Base-by-base conservation (phyloP, 2,113 vertebrate genomes). In the Saccopteryx leptura region DNA sequence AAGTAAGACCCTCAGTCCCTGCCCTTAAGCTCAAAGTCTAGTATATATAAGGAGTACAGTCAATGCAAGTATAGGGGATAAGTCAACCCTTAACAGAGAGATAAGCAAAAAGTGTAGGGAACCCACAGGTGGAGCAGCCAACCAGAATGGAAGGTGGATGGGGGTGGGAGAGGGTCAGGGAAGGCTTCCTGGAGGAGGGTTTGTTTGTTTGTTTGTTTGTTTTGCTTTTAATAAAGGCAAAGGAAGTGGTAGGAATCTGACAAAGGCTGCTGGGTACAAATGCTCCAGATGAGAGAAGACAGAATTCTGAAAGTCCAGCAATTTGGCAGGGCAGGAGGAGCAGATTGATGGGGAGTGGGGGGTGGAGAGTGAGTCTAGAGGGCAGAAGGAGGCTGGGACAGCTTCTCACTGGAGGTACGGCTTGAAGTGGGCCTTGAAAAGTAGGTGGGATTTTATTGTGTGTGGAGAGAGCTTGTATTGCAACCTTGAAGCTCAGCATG, bases 181-280 rank as follows among this genome's bases (percentile, higher is more conserved):
- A 93, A 89, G 56, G 7, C 91, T 94, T 96, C 78, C 60, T 60
- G 58, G 69, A 63, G 71, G 58, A 84, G 39, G 63, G n/a, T 80
- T 89, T 94, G 39, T 39, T 39, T 39, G 39, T 39, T 39, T 39
- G 39, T 39, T 39, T 39, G 39, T 39, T 39, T 39, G 39, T 80
- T 58, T 58, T 58, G 13, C 17, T 58, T 68, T 68, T 68, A 68
- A 91, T 24, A 78, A 72, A 85, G 39, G 14, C 28, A 78, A 81
- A 94, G 58, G 18, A 89, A 88, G 4, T 11, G 2, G 6, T 76
- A 56, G 28, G 2, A 46, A n/a, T 84, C 84, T 95, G 31, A 66
- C 69, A 66, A 94, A 86, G 69, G 39, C 65, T n/a, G 2, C 23
- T 50, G 69, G 21, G 21, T 65, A 56, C 24, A 63, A 52, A 94